These are phyloP conservation scores for Leptocoma aspasia DNA, from an alignment of 2,113 vertebrate species.

Conservation along the genomic window DNA sequence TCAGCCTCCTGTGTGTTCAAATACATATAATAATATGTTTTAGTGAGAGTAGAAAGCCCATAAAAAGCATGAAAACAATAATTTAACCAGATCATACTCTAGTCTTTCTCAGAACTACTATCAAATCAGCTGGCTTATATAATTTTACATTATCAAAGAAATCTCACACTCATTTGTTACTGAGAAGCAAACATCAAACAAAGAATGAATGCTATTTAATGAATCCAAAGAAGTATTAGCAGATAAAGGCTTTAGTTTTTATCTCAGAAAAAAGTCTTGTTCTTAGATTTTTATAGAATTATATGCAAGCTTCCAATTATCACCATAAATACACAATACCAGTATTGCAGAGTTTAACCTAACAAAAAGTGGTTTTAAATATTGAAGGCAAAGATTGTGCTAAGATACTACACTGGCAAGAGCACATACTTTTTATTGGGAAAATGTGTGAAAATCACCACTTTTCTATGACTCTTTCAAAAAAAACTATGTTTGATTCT, in stretches of 20 bases:
- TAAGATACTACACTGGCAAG: not conserved
- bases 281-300: not conserved
- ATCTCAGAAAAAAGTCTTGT: not conserved
- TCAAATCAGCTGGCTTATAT: not conserved
- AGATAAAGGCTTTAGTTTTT: not conserved
- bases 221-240: not conserved
- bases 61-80: not conserved
- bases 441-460: not conserved
- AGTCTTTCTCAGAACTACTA: not conserved
- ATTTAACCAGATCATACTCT: not conserved
- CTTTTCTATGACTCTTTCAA: not conserved
- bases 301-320: not conserved
- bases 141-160: not conserved
- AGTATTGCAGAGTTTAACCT: not conserved
- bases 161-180: not conserved
- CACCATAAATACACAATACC: not conserved
- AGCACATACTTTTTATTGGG: not conserved
- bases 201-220: not conserved
- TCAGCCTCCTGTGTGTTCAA: constrained; percentile 79
- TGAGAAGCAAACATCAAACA: not conserved
- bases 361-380: not conserved
- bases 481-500: not conserved
- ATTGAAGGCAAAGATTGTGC: not conserved
- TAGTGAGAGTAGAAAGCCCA: not conserved
- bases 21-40: not conserved